These are phyloP conservation scores for Orchesella flavescens DNA, from an alignment of 2,888 invertebrate species.

Conservation along the genomic window DNA sequence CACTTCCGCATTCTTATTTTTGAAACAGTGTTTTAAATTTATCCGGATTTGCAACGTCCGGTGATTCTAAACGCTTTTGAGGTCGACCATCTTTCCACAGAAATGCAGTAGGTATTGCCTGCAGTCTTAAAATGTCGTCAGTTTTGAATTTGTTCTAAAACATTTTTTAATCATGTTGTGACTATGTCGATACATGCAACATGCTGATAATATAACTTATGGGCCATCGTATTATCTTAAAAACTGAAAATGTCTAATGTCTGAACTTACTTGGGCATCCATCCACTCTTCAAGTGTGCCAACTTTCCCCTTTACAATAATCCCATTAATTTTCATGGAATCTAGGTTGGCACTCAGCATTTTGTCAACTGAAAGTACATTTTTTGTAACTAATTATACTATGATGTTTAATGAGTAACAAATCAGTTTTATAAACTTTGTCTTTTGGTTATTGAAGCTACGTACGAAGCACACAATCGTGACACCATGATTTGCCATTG, in stretches of 20 bases:
- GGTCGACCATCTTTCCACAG: slow-evolving; percentile 77
- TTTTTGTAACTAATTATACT: background rate
- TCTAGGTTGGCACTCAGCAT: slow-evolving; percentile 43
- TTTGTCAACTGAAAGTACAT: slow-evolving; percentile 61
- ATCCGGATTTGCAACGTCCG: slow-evolving; percentile 15
- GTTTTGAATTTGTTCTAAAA: slow-evolving; percentile 82
- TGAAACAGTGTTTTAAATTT: slow-evolving; percentile 46
- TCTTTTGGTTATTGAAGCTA: slow-evolving; percentile 18
- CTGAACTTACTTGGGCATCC: slow-evolving; percentile 83
- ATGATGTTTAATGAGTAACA: background rate
- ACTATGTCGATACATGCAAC: too few species aligned
- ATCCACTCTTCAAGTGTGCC: slow-evolving; percentile 82
- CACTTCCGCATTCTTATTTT: too few species aligned
- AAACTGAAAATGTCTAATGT: too few species aligned
- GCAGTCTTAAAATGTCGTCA: slow-evolving; percentile 81
- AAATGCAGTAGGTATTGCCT: slow-evolving; percentile 87
- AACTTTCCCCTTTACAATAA: slow-evolving; percentile 65
- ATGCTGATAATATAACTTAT: too few species aligned
- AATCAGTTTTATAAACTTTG: too few species aligned
- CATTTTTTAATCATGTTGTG: too few species aligned
- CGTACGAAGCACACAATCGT: slow-evolving; percentile 88
- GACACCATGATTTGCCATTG: slow-evolving; percentile 85
- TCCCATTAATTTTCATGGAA: slow-evolving; percentile 40
- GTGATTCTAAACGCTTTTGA: slow-evolving; percentile 23
- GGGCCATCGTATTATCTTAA: too few species aligned